Base-by-base conservation (phyloP, 2,797 vertebrate species). In the Malurus splendens region DNA sequence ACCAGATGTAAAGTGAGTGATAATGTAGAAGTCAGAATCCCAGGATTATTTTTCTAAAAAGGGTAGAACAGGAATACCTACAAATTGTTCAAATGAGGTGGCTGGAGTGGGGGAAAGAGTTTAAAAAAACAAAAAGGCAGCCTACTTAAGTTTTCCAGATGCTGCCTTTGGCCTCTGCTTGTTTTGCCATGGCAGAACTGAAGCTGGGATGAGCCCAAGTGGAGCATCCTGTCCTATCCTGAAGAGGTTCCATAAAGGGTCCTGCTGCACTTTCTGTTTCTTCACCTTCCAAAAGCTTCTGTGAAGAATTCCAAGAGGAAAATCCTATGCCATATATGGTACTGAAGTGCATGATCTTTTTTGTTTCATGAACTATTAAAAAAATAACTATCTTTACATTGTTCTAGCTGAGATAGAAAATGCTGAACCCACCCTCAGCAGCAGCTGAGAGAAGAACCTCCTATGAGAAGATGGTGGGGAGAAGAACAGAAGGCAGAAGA, bases 21-120 rank as follows among this genome's bases (percentile, higher is more conserved):
- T 13, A 48, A 57, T 2, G 7, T 4, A 51, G 36, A 78, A 70
- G n/a, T n/a, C 44, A 73, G 60, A 80, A 60, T 32, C 4, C 18
- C 57, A 19, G 6, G 3, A 57, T 30, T 57, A 16, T 30, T 82
- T 82, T 76, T 50, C 28, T 85, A 50, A 76, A 82, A 68, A 0
- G 0, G 75, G 6, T 2, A 45, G 28, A 85, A 41, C 8, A 75
- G 23, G 54, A 68, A 68, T n/a, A 61, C 6, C 33, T 28, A 59
- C 3, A 70, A 57, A 42, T 20, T 74, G 4, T 55, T 54, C 12
- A 76, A 33, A 61, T 19, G 2, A 41, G 3, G 11, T 10, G 2
- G 9, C 5, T 2, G 3, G 10, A 15, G 36, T 36, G 14, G 4
- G 0, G 0, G 7, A 45, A 22, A 14, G 18, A 23, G 11, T 2